phyloP scores from a whole-genome alignment of 2,113 vertebrate species.

The Mola mola region DNA sequence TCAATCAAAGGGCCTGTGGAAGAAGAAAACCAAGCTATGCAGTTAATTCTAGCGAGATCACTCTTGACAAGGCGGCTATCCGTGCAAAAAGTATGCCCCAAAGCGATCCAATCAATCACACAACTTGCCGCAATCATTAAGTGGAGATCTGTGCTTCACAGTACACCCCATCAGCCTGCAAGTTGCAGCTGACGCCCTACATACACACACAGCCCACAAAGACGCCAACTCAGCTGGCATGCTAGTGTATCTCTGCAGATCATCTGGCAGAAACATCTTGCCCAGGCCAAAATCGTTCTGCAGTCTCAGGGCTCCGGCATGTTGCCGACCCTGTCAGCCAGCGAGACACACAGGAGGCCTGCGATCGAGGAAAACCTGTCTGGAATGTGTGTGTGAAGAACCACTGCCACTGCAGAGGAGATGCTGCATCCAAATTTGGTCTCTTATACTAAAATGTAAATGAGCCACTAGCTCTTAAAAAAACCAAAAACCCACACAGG shows the following conservation, averaged over 20 bases:
- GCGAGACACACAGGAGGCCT: not conserved
- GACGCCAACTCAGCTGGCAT: conserved; percentile 23
- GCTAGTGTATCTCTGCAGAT: conserved; percentile 22
- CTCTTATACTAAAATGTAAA: too few species aligned
- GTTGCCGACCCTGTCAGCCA: too few species aligned
- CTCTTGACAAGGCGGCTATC: conserved; percentile 62
- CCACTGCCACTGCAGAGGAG: not conserved
- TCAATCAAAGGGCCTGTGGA: conserved; percentile 70
- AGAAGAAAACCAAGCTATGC: conserved; percentile 66
- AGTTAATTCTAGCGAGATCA: conserved; percentile 54
- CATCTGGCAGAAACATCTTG: conserved; percentile 44
- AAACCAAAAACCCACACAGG: too few species aligned
- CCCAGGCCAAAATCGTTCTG: conserved; percentile 14
- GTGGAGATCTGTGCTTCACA: conserved; percentile 36
- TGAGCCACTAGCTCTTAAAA: too few species aligned
- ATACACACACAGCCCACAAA: conserved; percentile 30
- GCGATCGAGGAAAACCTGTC: conserved; percentile 3
- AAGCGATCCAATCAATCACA: conserved; percentile 68
- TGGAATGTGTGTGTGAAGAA: conserved; percentile 8
- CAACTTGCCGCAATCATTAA: conserved; percentile 68
- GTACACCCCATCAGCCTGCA: conserved; percentile 27
- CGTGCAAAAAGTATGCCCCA: conserved; percentile 63
- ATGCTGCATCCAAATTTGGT: too few species aligned
- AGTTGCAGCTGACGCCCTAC: conserved; percentile 39
- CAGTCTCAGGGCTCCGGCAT: too few species aligned